Conservation (phyloP, 2,888 invertebrate genomes). For the Aproaerema taeniolella region DNA sequence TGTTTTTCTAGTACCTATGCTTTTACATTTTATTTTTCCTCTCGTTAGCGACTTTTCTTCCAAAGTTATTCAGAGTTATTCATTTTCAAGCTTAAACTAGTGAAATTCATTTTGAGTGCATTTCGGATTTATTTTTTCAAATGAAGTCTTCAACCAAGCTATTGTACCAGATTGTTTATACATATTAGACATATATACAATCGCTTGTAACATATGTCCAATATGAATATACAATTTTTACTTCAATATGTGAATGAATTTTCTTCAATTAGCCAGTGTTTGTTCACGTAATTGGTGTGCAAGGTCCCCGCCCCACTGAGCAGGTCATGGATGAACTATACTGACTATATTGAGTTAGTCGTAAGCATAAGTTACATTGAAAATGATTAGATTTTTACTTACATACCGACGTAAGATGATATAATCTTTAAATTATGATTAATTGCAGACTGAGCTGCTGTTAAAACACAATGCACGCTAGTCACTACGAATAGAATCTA, state of each 20-base stretch:
- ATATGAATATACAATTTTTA: no score
- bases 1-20: no score
- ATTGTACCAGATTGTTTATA: no score
- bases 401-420: slow-evolving; percentile 24
- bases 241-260: slow-evolving; percentile 28
- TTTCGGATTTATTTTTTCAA: no score
- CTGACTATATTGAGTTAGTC: slow-evolving; percentile 28
- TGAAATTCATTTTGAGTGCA: no score
- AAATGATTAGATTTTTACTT: slow-evolving; percentile 4
- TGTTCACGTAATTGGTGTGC: slow-evolving; percentile 40
- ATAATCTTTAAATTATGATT: slow-evolving; percentile 38
- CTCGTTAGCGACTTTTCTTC: no score
- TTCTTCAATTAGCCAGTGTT: slow-evolving; percentile 33
- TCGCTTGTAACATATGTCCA: no score
- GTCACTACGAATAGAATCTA: slow-evolving; percentile 20
- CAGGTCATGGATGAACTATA: slow-evolving; percentile 50
- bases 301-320: slow-evolving; percentile 32
- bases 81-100: no score
- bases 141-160: no score
- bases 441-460: slow-evolving; percentile 17
- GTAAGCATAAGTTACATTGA: slow-evolving; percentile 33
- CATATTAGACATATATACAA: no score
- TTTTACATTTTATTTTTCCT: no score
- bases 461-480: slow-evolving; percentile 22
- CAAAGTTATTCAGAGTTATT: no score